Base-by-base conservation (phyloP, 2,797 vertebrate genomes). In the Anabacerthia variegaticeps region DNA sequence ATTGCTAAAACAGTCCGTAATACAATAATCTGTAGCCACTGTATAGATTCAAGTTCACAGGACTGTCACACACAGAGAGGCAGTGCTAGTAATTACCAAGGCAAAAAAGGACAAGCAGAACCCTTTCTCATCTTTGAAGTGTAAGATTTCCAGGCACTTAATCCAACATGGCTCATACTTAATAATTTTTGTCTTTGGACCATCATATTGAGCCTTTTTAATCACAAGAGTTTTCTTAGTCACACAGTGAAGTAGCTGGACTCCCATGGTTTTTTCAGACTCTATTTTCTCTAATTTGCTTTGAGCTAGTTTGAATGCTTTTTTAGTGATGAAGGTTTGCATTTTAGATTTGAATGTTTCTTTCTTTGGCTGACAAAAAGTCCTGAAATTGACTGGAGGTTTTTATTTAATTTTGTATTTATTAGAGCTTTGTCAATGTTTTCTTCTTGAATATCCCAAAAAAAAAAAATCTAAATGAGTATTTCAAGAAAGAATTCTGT, bases 1-100 rank as follows among this genome's bases (percentile, higher is more conserved):
- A 37, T 68, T 63, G 77, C 23, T 27, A 30, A 55, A 41, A 27
- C 18, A 30, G 30, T 77, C 46, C 14, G 34, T 49, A 16, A 10
- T 28, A 49, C 9, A 74, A 34, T 37, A 71, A 10, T 41, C 28
- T 32, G 15, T 51, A 74, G 43, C 61, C 52, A 51, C 9, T 22
- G 12, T 56, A 27, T 36, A 54, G 43, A 18, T 56, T 71, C 22
- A n/a, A 6, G 36, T 62, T 75, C 24, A 10, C 34, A 44, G 43
- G 32, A 36, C n/a, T 8, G 12, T 78, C 24, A 16, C 23, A 30
- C 32, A 6, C 0, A 9, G 0, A 2, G 12, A 58, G 54, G 56
- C 30, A 46, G 23, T 36, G 23, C 32, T 66, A 43, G 46, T 69
- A 39, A 36, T 81, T 73, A 18, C 46, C 24, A 36, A 62, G 17